Evolutionary conservation across 2,797 vertebrate species (phyloP), one percentile per base, ranked within the genome.

Genomic region (Mormyrops boulengeri): DNA sequence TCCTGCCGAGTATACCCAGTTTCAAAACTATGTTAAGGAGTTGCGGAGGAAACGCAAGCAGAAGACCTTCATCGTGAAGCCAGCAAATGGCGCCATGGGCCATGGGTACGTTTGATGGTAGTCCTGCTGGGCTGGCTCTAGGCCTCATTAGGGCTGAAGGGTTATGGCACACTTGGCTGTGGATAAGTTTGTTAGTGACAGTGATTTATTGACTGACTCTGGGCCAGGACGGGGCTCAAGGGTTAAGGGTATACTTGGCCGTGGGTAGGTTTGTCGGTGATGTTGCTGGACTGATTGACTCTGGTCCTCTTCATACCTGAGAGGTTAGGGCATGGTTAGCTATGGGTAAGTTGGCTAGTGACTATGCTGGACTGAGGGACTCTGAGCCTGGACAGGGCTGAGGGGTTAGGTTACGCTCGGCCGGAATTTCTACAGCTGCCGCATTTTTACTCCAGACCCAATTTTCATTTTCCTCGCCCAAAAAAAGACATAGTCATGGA

Each of bases 11-110:
- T 99, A 98, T 93, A 98, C 98, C 38, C 98, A 99, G 93, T 99
- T 99, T 93, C 98, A 99, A 94, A 99, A 98, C 93, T 99, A 99
- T 8, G 97, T 98, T 69, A 99, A 99, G 95, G 98, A 99, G 95
- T 90, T 99, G 89, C 97, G 97, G 93, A 97, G 97, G 94, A 99
- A 98, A 93, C 97, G 97, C 92, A 98, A 97, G 93, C 97, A 99
- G 95, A 99, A 99, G 95, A 99, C 98, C 1, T 99, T 99, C 92
- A 99, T 99, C 89, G 96, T 99, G 91, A 99, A 99, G 93, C 98
- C 98, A 86, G 98, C 98, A 91, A 99, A 99, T 5, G 98, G 98
- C 91, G 98, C 98, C 91, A 99, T 99, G 98, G 98, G 98, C 93
- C 98, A 99, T 88, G 98, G 98, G 98, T 99, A 97, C 92, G 97